Evolutionary conservation across 2,797 vertebrate genomes (phyloP), one percentile per base, ranked within the genome.

Genomic region (Anguilla marmorata): DNA sequence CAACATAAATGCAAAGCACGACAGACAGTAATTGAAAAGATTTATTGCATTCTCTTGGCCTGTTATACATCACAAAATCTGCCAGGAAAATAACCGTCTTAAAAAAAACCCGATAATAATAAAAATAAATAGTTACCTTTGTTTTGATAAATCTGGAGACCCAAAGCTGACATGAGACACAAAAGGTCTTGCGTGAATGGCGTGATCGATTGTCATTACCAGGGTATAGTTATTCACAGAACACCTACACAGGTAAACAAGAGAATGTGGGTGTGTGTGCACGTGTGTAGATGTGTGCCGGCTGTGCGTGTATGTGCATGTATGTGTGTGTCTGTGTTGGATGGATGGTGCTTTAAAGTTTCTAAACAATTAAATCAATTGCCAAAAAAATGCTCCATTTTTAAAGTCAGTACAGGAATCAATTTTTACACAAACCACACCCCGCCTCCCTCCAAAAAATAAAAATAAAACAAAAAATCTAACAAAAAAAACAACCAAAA

Each of bases 381-480:
- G 24, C n/a, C 7, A 27, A 9, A 87, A 88, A 92, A 92, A 87
- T 56, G 90, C 87, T 89, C 88, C 91, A 69, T 93, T 58, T 80
- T 87, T 84, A 48, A 93, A 90, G 76, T 85, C 89, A 80, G 69
- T 58, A 50, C 45, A 88, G 33, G 91, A 91, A 84, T 90, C 87
- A 90, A 41, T 90, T 92, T 85, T 90, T 89, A 88, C 90, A 90
- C 86, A 93, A 91, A 91, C 91, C 86, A 89, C 91, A 79, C 3
- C 41, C 41, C 41, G 2, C 41, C 41, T 45, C 41, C 41, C 3
- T 45, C 41, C 41, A 45, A 45, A 45, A 45, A 45, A 45, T 0
- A 45, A 91, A 87, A 93, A 92, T 92, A 86, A 91, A 82, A 91
- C 93, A 87, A 89, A 82, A 45, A 41, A 41, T 41, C 3, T 41